Evolutionary conservation across 2,888 invertebrate genomes (phyloP).

Genomic region (Zhuqinia jingwanae): DNA sequence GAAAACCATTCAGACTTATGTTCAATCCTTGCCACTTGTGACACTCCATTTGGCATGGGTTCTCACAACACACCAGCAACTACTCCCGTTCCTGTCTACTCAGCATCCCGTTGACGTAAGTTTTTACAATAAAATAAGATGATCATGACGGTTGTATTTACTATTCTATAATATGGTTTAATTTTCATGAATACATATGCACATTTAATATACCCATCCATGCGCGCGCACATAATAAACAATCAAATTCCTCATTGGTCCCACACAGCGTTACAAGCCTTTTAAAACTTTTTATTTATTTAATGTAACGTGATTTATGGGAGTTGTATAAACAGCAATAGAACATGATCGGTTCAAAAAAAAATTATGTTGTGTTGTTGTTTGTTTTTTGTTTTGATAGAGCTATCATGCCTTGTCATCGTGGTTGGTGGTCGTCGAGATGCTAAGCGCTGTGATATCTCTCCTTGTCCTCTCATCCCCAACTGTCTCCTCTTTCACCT

Average conservation of each 20-base stretch:
- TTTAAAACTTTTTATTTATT: slow-evolving; percentile 9
- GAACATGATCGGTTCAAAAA: slow-evolving; percentile 23
- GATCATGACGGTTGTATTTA: neutral
- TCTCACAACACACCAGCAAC: slow-evolving; percentile 65
- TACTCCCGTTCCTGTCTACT: slow-evolving; percentile 9
- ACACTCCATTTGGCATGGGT: slow-evolving; percentile 79
- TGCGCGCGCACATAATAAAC: too few relatives aligned
- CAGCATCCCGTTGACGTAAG: slow-evolving; percentile 59
- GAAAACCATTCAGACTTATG: slow-evolving; percentile 78
- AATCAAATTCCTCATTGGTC: slow-evolving; percentile 26
- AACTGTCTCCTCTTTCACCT: slow-evolving; percentile 42
- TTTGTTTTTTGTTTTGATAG: slow-evolving; percentile 67
- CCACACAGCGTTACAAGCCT: slow-evolving; percentile 31
- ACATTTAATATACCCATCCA: too few relatives aligned
- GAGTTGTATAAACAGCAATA: slow-evolving; percentile 5
- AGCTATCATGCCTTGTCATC: slow-evolving; percentile 69
- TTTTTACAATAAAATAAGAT: neutral
- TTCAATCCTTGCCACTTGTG: slow-evolving; percentile 78
- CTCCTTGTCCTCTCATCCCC: slow-evolving; percentile 59
- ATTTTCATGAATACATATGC: too few relatives aligned
- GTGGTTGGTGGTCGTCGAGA: slow-evolving; percentile 77
- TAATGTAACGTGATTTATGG: slow-evolving; percentile 56
- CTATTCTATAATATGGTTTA: too few relatives aligned
- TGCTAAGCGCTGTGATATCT: slow-evolving; percentile 71
- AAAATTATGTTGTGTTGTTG: slow-evolving; percentile 40